Conservation (phyloP, 1,140 invertebrate genomes). For the Leptinotarsa defecta region DNA sequence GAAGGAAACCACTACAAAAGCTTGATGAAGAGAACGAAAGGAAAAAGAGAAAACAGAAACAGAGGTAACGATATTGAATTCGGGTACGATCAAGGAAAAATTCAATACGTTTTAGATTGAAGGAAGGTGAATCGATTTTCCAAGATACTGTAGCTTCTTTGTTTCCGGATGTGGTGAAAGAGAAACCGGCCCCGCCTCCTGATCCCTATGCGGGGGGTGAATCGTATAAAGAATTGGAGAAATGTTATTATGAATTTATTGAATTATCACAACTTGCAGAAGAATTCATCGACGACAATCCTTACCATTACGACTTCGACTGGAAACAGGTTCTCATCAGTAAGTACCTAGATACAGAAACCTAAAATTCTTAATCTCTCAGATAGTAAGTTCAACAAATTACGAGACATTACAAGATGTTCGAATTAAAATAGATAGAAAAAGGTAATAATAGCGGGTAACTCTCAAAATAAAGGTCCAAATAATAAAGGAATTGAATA, state of each 20-base stretch:
- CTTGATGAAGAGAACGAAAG: slow-evolving; percentile 54
- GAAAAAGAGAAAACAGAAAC: slow-evolving; percentile 54
- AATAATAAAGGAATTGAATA: no score
- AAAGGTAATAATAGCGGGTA: no score
- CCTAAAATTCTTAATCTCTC: not conserved
- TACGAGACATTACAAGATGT: not conserved
- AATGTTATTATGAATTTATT: slow-evolving; percentile 36
- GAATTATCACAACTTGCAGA: slow-evolving; percentile 28
- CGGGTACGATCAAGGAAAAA: not conserved
- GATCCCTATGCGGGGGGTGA: slow-evolving; percentile 46
- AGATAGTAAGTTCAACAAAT: not conserved
- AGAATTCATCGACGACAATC: slow-evolving; percentile 39
- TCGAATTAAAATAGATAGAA: no score
- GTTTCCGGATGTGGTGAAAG: slow-evolving; percentile 51
- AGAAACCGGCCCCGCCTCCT: slow-evolving; percentile 41
- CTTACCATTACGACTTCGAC: slow-evolving; percentile 46
- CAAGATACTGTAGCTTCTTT: slow-evolving; percentile 49
- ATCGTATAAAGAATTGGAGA: slow-evolving; percentile 27
- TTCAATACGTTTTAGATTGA: slow-evolving; percentile 30
- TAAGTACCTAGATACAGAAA: slow-evolving; percentile 8
- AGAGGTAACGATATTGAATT: slow-evolving; percentile 29
- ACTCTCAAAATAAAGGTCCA: no score
- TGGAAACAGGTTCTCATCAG: slow-evolving; percentile 42
- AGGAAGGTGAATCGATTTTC: slow-evolving; percentile 49
- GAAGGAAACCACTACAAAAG: slow-evolving; percentile 55